phyloP scores from a whole-genome alignment of 1,140 invertebrate species.

The Halesus radiatus region DNA sequence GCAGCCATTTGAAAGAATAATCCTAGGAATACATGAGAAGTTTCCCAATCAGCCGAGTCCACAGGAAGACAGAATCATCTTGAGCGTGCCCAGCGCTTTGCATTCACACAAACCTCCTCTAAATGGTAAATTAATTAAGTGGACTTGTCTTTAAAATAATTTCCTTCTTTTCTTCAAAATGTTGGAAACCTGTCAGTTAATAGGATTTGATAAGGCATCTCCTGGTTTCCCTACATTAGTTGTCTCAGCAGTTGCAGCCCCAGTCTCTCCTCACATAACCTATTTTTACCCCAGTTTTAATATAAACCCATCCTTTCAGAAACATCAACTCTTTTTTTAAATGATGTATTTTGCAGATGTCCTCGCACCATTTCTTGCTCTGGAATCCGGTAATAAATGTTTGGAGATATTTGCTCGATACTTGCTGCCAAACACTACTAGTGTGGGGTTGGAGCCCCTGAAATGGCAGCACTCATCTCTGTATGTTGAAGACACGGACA shows the following conservation, averaged over 20 bases:
- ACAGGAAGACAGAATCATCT: slow-evolving; percentile 74
- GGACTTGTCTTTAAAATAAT: too few relatives aligned
- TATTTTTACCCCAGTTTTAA: too few relatives aligned
- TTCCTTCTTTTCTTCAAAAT: too few relatives aligned
- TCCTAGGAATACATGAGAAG: slow-evolving; percentile 73
- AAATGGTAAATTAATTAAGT: slow-evolving; percentile 58
- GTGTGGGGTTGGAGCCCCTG: slow-evolving; percentile 87
- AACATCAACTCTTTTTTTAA: too few relatives aligned
- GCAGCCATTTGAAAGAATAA: slow-evolving; percentile 88
- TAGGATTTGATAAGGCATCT: too few relatives aligned
- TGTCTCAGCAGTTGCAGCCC: too few relatives aligned
- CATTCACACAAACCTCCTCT: slow-evolving; percentile 92
- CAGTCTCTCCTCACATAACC: too few relatives aligned
- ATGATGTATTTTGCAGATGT: slow-evolving; percentile 72
- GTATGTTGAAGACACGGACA: slow-evolving; percentile 59
- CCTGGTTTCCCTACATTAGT: too few relatives aligned
- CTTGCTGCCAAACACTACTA: slow-evolving; percentile 86
- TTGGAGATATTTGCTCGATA: slow-evolving; percentile 93
- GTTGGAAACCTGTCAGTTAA: too few relatives aligned
- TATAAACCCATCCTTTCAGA: too few relatives aligned
- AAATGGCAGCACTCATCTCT: slow-evolving; percentile 81
- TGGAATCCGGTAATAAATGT: slow-evolving; percentile 72
- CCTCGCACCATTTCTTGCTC: slow-evolving; percentile 72
- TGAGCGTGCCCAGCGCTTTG: slow-evolving; percentile 90
- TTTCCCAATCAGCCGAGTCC: slow-evolving; percentile 60